Evolutionary conservation across 2,113 vertebrate species (phyloP).

Genomic region (Pollachius pollachius): DNA sequence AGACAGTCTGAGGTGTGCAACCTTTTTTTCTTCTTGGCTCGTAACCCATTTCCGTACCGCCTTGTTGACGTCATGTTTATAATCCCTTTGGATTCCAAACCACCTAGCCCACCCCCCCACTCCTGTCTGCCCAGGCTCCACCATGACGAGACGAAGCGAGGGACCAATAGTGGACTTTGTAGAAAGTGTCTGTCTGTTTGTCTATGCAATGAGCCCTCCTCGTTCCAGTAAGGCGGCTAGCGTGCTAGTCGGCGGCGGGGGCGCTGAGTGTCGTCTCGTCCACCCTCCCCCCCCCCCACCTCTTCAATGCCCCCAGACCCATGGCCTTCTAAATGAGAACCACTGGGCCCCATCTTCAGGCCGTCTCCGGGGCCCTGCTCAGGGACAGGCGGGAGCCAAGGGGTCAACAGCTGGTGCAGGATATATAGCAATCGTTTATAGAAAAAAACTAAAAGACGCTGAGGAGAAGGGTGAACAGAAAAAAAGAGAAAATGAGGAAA

Average conservation of each 20-base stretch:
- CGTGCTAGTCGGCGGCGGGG: constrained; percentile 80
- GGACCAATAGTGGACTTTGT: not conserved
- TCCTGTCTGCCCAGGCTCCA: not conserved
- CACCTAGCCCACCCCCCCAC: too few relatives aligned
- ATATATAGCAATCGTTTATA: constrained; percentile 99
- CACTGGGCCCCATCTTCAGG: constrained; percentile 72
- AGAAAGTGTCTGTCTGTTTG: not conserved
- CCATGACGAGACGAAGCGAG: too few relatives aligned
- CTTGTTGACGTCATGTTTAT: too few relatives aligned
- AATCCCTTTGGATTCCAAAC: too few relatives aligned
- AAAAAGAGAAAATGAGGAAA: constrained; percentile 76
- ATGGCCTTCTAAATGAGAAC: constrained; percentile 89
- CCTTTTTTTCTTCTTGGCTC: too few relatives aligned
- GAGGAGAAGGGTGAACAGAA: constrained; percentile 75
- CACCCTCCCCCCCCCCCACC: constrained; percentile 65
- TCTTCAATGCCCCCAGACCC: constrained; percentile 13
- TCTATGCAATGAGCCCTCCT: constrained; percentile 35
- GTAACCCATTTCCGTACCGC: too few relatives aligned
- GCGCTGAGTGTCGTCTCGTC: constrained; percentile 75
- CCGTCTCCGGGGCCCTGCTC: constrained; percentile 48
- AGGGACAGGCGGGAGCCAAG: constrained; percentile 78
- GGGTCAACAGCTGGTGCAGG: constrained; percentile 99
- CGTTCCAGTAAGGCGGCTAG: constrained; percentile 76
- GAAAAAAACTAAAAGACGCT: constrained; percentile 72
- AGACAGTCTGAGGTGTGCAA: too few relatives aligned